Evolutionary conservation across 2,888 invertebrate species (phyloP).

Genomic region (Nemapogon koenigi): DNA sequence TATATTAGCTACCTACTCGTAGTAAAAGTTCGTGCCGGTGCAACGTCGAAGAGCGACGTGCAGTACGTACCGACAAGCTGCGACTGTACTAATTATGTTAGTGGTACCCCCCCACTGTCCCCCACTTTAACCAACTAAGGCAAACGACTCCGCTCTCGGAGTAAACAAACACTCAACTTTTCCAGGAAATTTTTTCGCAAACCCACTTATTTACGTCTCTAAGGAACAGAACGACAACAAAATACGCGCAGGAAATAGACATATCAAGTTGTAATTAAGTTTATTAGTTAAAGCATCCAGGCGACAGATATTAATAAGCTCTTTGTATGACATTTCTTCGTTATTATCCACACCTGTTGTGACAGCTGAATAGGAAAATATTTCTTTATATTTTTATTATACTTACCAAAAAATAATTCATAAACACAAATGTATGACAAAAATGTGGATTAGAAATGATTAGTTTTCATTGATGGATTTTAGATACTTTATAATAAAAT

Average conservation of each 20-base stretch:
- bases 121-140: constrained; percentile 31
- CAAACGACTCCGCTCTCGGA: constrained; percentile 55
- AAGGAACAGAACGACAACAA: constrained; percentile 31
- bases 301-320: too few species aligned
- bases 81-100: constrained; percentile 53
- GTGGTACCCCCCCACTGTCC: constrained; percentile 29
- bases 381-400: not conserved
- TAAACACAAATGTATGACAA: not conserved
- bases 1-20: too few species aligned
- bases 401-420: not conserved
- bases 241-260: too few species aligned
- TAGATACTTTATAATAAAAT: not conserved
- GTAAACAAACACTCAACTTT: constrained; percentile 56
- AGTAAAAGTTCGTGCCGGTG: too few species aligned
- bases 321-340: too few species aligned
- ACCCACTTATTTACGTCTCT: constrained; percentile 51
- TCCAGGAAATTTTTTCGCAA: constrained; percentile 55
- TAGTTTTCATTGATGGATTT: not conserved
- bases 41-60: constrained; percentile 19
- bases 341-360: too few species aligned
- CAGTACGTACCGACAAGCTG: constrained; percentile 27
- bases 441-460: not conserved
- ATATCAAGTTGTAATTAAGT: too few species aligned
- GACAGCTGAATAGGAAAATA: too few species aligned
- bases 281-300: too few species aligned